phyloP scores from a whole-genome alignment of 2,888 invertebrate genomes.

The Caenorhabditis sinica region DNA sequence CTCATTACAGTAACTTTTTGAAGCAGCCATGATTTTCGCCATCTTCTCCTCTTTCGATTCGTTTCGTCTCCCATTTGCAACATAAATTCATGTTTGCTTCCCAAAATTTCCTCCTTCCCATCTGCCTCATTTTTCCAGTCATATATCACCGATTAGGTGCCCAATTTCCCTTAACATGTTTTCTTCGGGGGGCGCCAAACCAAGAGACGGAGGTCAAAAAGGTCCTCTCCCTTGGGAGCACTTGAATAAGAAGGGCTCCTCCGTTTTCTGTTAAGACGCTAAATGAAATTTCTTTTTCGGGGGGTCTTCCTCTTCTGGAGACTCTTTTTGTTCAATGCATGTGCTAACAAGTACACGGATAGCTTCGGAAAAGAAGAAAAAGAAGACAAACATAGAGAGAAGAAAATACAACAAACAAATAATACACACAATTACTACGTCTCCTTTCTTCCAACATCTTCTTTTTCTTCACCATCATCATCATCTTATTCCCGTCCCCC shows the following conservation, averaged over 20 bases:
- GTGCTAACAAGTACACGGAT: constrained; percentile 61
- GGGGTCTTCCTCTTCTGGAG: constrained; percentile 18
- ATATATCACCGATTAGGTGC: constrained; percentile 55
- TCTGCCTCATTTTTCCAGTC: constrained; percentile 2
- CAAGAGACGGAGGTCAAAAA: constrained; percentile 29
- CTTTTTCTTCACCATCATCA: constrained; percentile 28
- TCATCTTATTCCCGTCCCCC: constrained; percentile 47
- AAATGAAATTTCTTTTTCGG: constrained; percentile 46
- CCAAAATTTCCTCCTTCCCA: constrained; percentile 6
- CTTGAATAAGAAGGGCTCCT: constrained; percentile 31
- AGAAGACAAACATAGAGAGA: constrained; percentile 33
- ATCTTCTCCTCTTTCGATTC: too few relatives aligned
- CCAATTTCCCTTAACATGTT: constrained; percentile 17
- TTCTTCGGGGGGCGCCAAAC: constrained; percentile 15
- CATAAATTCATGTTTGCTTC: background rate
- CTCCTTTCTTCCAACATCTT: constrained; percentile 31
- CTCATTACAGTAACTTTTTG: too few relatives aligned
- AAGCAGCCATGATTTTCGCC: background rate
- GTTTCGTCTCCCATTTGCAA: background rate
- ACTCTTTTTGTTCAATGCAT: constrained; percentile 45
- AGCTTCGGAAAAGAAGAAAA: background rate
- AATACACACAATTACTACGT: constrained; percentile 65
- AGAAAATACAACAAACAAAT: constrained; percentile 48
- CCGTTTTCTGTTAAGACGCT: constrained; percentile 20
- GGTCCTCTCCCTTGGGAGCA: constrained; percentile 38